These are phyloP conservation scores for Pomatorhinus ruficollis DNA, from an alignment of 2,113 vertebrate species.

Conservation along the genomic window DNA sequence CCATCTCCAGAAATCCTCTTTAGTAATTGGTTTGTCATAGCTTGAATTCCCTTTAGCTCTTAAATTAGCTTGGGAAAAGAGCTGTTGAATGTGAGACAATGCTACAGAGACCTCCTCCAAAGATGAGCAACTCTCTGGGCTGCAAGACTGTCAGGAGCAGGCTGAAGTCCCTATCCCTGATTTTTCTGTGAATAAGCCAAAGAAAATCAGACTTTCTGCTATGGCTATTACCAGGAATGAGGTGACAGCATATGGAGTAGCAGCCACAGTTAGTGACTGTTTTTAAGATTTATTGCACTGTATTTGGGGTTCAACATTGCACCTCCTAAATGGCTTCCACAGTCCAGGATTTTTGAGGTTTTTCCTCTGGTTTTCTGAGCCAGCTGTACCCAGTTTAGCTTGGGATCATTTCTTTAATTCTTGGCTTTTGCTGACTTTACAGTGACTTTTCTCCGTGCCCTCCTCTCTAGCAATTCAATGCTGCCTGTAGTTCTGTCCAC, in stretches of 20 bases:
- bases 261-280: neutral
- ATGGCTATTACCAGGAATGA: neutral
- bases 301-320: neutral
- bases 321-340: neutral
- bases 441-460: neutral
- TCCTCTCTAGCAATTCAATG: neutral
- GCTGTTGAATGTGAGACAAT: neutral
- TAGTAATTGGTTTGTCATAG: neutral
- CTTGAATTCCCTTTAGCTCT: neutral
- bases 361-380: neutral
- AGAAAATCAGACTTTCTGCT: neutral
- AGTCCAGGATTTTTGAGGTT: neutral
- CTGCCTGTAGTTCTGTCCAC: neutral
- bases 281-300: neutral
- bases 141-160: fast-evolving
- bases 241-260: neutral
- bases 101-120: neutral
- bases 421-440: neutral
- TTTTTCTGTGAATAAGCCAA: neutral
- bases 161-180: neutral
- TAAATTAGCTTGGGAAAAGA: neutral
- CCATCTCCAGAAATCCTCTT: neutral
- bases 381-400: neutral
- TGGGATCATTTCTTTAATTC: neutral
- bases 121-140: neutral